These are phyloP conservation scores for Sipha maydis DNA, from an alignment of 2,888 invertebrate species.

Conservation along the genomic window DNA sequence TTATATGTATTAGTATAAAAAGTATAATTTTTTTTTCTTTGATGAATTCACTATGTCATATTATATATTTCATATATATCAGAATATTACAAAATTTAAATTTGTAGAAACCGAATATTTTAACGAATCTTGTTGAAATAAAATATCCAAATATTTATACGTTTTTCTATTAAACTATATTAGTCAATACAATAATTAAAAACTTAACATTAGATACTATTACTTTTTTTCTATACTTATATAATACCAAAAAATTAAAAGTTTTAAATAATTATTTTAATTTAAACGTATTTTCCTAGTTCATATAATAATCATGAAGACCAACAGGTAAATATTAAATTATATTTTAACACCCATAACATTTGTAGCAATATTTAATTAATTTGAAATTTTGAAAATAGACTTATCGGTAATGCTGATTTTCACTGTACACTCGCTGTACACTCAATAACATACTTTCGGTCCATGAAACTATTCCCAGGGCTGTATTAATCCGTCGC, in stretches of 20 bases:
- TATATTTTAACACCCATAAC: background rate
- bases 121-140: too few relatives aligned
- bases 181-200: too few relatives aligned
- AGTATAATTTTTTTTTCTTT: background rate
- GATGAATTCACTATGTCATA: too few relatives aligned
- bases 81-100: too few relatives aligned
- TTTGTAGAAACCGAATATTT: too few relatives aligned
- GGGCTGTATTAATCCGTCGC: conserved; percentile 56
- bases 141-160: too few relatives aligned
- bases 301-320: background rate
- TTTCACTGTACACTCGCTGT: conserved; percentile 18
- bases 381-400: conserved; percentile 23
- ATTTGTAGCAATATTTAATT: conserved; percentile 31
- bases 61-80: too few relatives aligned
- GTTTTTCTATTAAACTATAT: too few relatives aligned
- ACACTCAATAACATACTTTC: conserved; percentile 49
- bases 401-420: conserved; percentile 34
- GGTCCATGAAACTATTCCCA: conserved; percentile 38
- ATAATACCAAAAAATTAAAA: background rate
- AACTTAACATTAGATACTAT: too few relatives aligned
- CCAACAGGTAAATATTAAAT: background rate
- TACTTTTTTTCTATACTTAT: too few relatives aligned
- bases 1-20: background rate
- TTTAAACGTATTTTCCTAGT: background rate
- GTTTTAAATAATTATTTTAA: background rate